These are phyloP conservation scores for Blastobasis lacticolella DNA, from an alignment of 2,888 invertebrate species.

Conservation along the genomic window DNA sequence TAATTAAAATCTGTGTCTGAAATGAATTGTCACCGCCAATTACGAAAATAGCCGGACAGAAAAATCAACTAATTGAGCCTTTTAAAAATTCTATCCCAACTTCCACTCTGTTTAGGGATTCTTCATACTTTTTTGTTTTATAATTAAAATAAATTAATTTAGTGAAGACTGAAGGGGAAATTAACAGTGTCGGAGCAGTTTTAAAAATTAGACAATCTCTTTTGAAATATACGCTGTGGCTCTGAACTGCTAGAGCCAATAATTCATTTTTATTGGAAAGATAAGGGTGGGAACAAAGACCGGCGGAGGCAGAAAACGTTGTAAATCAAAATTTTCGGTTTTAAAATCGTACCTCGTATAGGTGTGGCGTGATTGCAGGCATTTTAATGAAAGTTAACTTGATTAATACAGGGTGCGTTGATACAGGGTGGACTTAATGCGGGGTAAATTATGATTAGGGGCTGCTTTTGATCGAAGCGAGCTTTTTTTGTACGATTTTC, in stretches of 20 bases:
- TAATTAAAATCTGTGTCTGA: too few species aligned
- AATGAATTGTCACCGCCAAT: background rate
- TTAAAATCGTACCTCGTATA: constrained; percentile 33
- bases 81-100: constrained; percentile 3
- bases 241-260: constrained; percentile 50
- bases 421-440: too few species aligned
- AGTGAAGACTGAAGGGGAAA: constrained; percentile 16
- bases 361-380: constrained; percentile 7
- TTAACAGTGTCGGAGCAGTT: constrained; percentile 46
- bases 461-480: too few species aligned
- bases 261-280: constrained; percentile 66
- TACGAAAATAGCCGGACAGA: background rate
- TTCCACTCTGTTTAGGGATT: background rate
- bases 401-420: constrained; percentile 1
- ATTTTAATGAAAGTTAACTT: constrained; percentile 9
- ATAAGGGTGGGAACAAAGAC: constrained; percentile 61
- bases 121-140: too few species aligned
- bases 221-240: constrained; percentile 53
- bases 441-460: too few species aligned
- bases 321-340: constrained; percentile 51
- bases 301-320: constrained; percentile 20
- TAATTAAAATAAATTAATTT: constrained; percentile 5
- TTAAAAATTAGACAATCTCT: constrained; percentile 62
- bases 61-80: background rate
- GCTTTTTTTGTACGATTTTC: too few species aligned